A percentile compares a stretch with the other conserved stretches of the same genome.
phyloP scores from a whole-genome alignment of 2,797 vertebrate genomes.

The Sebastes itinus region DNA sequence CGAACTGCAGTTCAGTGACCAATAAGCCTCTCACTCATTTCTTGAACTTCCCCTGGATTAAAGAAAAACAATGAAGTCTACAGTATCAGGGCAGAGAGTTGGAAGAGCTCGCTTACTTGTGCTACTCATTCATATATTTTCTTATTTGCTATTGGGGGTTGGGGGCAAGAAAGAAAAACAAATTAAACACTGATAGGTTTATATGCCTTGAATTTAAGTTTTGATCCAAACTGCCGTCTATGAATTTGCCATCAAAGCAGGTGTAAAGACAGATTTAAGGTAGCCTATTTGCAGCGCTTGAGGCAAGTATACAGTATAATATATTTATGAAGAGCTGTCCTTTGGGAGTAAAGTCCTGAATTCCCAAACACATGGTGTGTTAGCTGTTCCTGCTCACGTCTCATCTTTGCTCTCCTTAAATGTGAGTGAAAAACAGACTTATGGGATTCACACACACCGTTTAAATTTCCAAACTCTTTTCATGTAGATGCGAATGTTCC shows the following conservation, averaged over 20 bases:
- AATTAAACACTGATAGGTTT: neutral
- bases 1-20: constrained; percentile 1
- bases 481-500: neutral
- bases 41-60: neutral
- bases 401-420: neutral
- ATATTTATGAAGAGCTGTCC: constrained; percentile 18
- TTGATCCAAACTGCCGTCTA: neutral
- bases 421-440: neutral
- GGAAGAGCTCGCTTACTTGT: neutral
- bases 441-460: neutral
- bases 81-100: neutral
- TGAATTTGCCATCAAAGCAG: neutral
- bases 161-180: neutral
- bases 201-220: neutral
- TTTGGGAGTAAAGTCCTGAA: constrained; percentile 1
- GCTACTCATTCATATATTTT: neutral
- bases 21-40: neutral
- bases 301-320: constrained; percentile 10
- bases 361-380: neutral
- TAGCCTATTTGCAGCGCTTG: neutral
- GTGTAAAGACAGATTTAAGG: constrained; percentile 3
- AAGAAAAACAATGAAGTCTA: neutral
- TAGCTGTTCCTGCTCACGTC: neutral
- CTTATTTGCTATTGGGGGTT: neutral
- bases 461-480: neutral